These are phyloP conservation scores for Cerceris ruficornis DNA, from an alignment of 2,888 invertebrate genomes.

Conservation along the genomic window DNA sequence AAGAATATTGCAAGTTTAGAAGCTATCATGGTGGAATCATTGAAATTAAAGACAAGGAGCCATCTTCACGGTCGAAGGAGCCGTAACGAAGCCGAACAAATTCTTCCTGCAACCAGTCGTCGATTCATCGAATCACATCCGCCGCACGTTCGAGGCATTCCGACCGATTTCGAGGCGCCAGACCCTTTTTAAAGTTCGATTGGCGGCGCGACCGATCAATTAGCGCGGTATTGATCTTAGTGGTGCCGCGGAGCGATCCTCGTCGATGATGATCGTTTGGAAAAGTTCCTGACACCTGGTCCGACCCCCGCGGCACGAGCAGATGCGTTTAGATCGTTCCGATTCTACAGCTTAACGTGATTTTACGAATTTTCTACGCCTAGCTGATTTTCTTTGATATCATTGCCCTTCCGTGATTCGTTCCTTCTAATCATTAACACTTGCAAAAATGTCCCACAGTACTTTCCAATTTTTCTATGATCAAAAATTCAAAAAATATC, in stretches of 20 bases:
- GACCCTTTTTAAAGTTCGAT: slow-evolving; percentile 46
- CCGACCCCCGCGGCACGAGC: slow-evolving; percentile 67
- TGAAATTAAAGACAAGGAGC: slow-evolving; percentile 32
- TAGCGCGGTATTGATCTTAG: slow-evolving; percentile 66
- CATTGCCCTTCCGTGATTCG: background rate
- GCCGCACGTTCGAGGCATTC: slow-evolving; percentile 30
- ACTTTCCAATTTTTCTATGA: too few relatives aligned
- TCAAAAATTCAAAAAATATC: too few relatives aligned
- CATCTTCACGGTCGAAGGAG: slow-evolving; percentile 28
- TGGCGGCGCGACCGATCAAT: slow-evolving; percentile 69
- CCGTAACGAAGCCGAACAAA: slow-evolving; percentile 58
- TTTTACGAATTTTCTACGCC: slow-evolving; percentile 12
- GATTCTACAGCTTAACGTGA: slow-evolving; percentile 23
- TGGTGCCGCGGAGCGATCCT: slow-evolving; percentile 40
- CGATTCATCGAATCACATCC: slow-evolving; percentile 56
- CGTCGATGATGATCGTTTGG: slow-evolving; percentile 55
- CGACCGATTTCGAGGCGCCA: slow-evolving; percentile 47
- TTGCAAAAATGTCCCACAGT: too few relatives aligned
- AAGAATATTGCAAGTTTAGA: slow-evolving; percentile 25
- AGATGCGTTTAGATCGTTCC: slow-evolving; percentile 59
- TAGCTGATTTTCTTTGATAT: background rate
- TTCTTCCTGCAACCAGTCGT: slow-evolving; percentile 43
- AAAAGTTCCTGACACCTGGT: slow-evolving; percentile 72
- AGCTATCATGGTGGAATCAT: slow-evolving; percentile 19
- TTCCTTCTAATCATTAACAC: background rate